Conservation (phyloP, 2,113 vertebrate species). For the Lipophrys pholis region DNA sequence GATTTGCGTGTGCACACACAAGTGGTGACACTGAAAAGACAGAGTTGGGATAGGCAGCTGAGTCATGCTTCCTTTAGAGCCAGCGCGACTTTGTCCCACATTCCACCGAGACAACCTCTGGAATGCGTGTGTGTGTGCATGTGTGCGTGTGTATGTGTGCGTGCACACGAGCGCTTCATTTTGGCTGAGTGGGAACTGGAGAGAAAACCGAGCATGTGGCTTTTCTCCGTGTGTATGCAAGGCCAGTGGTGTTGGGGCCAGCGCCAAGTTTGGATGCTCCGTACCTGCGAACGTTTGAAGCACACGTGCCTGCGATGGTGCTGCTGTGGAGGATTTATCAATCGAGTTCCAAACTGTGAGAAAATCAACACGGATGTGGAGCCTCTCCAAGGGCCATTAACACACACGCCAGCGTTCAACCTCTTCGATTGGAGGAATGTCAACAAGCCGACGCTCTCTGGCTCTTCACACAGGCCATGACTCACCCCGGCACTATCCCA, state of each 20-base stretch:
- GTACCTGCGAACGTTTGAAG: neutral
- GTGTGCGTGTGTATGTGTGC: conserved; percentile 49
- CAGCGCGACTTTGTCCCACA: conserved; percentile 73
- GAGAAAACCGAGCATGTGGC: conserved; percentile 7
- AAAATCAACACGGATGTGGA: conserved; percentile 72
- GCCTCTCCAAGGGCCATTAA: conserved; percentile 51
- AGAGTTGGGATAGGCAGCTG: conserved; percentile 73
- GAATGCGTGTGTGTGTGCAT: conserved; percentile 71
- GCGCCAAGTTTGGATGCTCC: neutral
- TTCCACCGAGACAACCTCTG: conserved; percentile 79
- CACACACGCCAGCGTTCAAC: conserved; percentile 33
- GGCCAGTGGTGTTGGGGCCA: too few species aligned
- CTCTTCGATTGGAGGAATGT: conserved; percentile 72
- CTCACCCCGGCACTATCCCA: conserved; percentile 62
- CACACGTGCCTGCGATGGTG: neutral
- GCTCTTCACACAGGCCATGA: conserved; percentile 67
- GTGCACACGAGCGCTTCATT: conserved; percentile 54
- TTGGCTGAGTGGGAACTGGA: conserved; percentile 43
- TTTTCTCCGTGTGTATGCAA: neutral
- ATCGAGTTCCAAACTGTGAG: conserved; percentile 63
- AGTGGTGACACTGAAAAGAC: conserved; percentile 35
- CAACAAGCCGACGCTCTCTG: conserved; percentile 66
- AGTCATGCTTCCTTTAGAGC: conserved; percentile 79
- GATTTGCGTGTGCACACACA: conserved; percentile 19
- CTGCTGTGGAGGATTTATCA: conserved; percentile 51